These are phyloP conservation scores for Micromys minutus DNA, from an alignment of 2,113 vertebrate genomes.

Conservation along the genomic window DNA sequence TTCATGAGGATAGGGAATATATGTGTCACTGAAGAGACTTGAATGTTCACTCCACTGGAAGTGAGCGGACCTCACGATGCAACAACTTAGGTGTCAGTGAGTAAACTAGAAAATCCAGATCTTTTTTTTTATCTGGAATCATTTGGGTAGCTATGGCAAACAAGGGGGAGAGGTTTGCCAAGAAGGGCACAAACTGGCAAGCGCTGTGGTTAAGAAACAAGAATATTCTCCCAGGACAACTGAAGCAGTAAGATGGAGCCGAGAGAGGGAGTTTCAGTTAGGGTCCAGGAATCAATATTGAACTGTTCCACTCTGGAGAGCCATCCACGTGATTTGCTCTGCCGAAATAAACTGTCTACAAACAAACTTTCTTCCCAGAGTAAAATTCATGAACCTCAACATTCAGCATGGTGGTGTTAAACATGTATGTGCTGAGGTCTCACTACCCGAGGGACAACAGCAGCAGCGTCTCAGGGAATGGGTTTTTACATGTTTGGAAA, in stretches of 20 bases:
- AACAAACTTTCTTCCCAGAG: background rate
- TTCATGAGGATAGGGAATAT: slow-evolving; percentile 20
- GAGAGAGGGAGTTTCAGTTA: background rate
- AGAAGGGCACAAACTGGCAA: background rate
- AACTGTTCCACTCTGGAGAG: background rate
- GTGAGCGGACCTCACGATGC: background rate
- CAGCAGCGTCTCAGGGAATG: too few relatives aligned
- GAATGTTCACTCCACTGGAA: rapidly evolving
- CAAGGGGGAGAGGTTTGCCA: background rate
- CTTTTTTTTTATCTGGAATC: background rate
- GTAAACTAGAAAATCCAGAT: slow-evolving; percentile 25
- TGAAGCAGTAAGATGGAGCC: background rate
- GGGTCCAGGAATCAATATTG: background rate
- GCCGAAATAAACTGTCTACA: slow-evolving; percentile 19
- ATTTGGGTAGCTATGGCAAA: background rate
- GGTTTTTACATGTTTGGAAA: slow-evolving; percentile 28
- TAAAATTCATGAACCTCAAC: background rate
- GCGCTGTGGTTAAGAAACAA: background rate
- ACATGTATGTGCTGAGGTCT: background rate
- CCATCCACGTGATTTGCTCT: background rate
- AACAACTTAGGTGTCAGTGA: background rate
- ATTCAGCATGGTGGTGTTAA: background rate
- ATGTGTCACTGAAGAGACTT: background rate
- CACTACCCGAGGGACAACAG: background rate
- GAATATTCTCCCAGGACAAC: background rate